Percentiles rank a stretch among this genome's conserved stretches.
Evolutionary conservation across 2,113 vertebrate genomes (phyloP).

Genomic region (Sebastes schlegelii): DNA sequence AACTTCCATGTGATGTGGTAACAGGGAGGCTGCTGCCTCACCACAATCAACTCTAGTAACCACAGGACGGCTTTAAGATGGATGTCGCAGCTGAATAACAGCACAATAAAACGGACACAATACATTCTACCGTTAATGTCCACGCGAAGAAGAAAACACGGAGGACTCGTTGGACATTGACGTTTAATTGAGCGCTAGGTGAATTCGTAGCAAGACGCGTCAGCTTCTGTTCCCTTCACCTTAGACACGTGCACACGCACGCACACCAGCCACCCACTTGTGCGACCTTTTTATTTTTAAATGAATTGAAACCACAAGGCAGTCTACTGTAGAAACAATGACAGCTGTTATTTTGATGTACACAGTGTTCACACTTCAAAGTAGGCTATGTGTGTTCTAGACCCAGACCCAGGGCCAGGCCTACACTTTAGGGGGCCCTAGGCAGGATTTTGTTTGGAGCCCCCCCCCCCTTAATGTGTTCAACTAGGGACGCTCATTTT

Average conservation of each 20-base stretch:
- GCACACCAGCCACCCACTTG: conserved; percentile 5
- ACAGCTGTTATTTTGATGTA: not conserved
- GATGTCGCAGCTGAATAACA: not conserved
- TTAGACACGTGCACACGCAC: conserved; percentile 25
- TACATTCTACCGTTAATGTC: not conserved
- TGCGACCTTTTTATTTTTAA: not conserved
- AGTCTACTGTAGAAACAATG: not conserved
- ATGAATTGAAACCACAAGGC: not conserved
- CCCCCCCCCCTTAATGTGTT: too few species aligned
- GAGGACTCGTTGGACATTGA: not conserved
- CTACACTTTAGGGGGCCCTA: too few species aligned
- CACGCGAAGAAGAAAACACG: not conserved
- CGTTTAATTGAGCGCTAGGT: conserved; percentile 11
- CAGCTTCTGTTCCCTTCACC: conserved; percentile 2
- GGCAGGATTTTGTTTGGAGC: too few species aligned
- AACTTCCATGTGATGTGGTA: not conserved
- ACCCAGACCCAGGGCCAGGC: too few species aligned
- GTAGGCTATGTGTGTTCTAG: too few species aligned
- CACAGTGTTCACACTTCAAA: too few species aligned
- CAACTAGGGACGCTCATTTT: too few species aligned
- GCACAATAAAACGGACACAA: too few species aligned
- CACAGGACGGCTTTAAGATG: not conserved
- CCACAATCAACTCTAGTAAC: not conserved
- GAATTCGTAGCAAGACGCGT: not conserved
- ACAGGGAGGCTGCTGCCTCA: not conserved